A percentile compares a stretch with the other conserved stretches of the same genome.
Evolutionary conservation across 2,113 vertebrate species (phyloP).

Genomic region (Panthera tigris): DNA sequence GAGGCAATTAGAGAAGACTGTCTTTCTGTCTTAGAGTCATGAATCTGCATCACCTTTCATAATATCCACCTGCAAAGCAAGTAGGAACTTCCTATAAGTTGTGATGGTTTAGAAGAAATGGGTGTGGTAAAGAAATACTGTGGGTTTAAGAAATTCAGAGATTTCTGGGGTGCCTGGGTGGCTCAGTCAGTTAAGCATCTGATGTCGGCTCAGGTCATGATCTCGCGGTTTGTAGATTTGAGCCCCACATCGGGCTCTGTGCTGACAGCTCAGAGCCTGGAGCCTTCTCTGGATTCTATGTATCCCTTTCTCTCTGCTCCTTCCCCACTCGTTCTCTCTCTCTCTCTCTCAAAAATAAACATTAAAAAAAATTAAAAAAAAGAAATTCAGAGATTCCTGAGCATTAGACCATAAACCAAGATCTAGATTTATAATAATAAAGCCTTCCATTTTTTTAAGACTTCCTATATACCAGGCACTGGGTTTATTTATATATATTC

Average conservation of each 20-base stretch:
- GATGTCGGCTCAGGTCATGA: too few species aligned
- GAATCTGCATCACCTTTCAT: neutral
- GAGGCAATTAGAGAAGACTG: neutral
- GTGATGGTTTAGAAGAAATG: neutral
- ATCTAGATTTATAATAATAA: neutral
- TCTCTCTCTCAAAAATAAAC: too few species aligned
- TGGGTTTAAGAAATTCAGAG: neutral
- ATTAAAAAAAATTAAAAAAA: too few species aligned
- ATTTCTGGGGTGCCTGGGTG: neutral
- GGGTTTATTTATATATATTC: neutral
- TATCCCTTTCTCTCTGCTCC: too few species aligned
- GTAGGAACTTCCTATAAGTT: neutral
- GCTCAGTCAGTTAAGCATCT: too few species aligned
- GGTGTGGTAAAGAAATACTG: neutral
- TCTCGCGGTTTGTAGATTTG: too few species aligned
- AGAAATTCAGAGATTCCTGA: neutral
- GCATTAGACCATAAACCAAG: conserved; percentile 1
- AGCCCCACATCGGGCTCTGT: too few species aligned
- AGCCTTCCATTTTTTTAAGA: neutral
- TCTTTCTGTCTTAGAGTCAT: neutral
- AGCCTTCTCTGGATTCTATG: too few species aligned
- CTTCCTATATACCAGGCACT: neutral
- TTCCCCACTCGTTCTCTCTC: too few species aligned
- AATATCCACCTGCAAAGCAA: neutral
- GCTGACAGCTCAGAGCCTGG: too few species aligned